Percentiles rank a stretch among this genome's conserved stretches.
phyloP scores from a whole-genome alignment of 2,113 vertebrate species.

The Verasper variegatus region DNA sequence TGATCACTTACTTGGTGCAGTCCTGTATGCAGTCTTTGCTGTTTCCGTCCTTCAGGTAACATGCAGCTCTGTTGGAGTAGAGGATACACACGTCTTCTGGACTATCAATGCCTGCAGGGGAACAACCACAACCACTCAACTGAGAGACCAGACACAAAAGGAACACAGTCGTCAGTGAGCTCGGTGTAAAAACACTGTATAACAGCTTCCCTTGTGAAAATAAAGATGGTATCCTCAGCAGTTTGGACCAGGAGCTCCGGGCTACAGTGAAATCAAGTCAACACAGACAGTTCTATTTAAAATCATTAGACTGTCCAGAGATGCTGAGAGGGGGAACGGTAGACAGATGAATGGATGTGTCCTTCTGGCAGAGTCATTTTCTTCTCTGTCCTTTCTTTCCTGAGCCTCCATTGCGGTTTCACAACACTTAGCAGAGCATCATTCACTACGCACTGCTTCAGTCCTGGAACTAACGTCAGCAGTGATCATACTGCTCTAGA shows the following conservation, averaged over 20 bases:
- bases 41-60: constrained; percentile 94
- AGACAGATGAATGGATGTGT: constrained; percentile 27
- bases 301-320: constrained; percentile 4
- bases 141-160: constrained; percentile 2
- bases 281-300: constrained; percentile 3
- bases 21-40: constrained; percentile 92
- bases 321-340: constrained; percentile 24
- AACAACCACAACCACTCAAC: constrained; percentile 61
- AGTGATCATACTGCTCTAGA: neutral
- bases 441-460: constrained; percentile 8
- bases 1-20: constrained; percentile 88
- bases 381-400: neutral
- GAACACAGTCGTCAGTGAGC: constrained; percentile 4
- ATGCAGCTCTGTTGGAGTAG: constrained; percentile 96
- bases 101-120: constrained; percentile 83
- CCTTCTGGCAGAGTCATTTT: constrained; percentile 25
- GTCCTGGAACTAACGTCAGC: neutral
- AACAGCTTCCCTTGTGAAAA: neutral
- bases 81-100: constrained; percentile 90
- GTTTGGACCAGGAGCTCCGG: neutral
- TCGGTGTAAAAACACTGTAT: neutral
- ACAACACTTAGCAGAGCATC: constrained; percentile 1
- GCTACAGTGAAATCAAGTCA: neutral
- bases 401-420: constrained; percentile 23
- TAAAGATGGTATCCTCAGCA: neutral